These are phyloP conservation scores for Corvus cornix DNA, from an alignment of 2,113 vertebrate species.

Conservation along the genomic window DNA sequence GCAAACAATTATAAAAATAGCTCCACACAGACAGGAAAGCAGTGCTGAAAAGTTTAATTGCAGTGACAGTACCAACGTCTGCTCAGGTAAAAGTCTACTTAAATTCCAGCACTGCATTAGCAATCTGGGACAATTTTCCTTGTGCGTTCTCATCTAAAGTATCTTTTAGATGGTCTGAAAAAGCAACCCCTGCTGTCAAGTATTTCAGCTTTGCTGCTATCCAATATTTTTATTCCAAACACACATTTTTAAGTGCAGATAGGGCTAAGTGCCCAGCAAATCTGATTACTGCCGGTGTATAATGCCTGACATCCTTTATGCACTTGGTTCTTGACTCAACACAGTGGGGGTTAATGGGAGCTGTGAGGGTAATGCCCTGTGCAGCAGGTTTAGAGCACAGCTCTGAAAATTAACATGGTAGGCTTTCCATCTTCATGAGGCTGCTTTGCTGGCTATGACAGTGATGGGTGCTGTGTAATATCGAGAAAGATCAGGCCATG, in stretches of 20 bases:
- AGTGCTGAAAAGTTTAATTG: conserved; percentile 25
- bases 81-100: neutral
- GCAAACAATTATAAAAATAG: neutral
- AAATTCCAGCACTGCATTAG: neutral
- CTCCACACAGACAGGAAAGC: neutral
- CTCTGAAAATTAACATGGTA: conserved; percentile 11
- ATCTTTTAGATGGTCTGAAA: neutral
- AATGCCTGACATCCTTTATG: conserved; percentile 1
- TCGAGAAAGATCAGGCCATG: neutral
- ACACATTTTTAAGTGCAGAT: conserved; percentile 19
- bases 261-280: conserved; percentile 32
- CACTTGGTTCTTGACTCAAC: conserved; percentile 32
- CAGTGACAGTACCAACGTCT: neutral
- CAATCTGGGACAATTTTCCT: neutral
- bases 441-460: neutral
- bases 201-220: neutral
- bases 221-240: conserved; percentile 29
- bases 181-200: neutral
- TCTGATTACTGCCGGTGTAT: neutral
- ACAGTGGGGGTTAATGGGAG: conserved; percentile 27
- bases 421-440: conserved; percentile 16
- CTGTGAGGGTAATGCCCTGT: neutral
- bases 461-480: neutral
- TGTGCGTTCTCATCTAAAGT: neutral
- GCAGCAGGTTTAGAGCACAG: neutral